These are phyloP conservation scores for Morinoia aosen DNA, from an alignment of 2,888 invertebrate genomes.

Conservation along the genomic window DNA sequence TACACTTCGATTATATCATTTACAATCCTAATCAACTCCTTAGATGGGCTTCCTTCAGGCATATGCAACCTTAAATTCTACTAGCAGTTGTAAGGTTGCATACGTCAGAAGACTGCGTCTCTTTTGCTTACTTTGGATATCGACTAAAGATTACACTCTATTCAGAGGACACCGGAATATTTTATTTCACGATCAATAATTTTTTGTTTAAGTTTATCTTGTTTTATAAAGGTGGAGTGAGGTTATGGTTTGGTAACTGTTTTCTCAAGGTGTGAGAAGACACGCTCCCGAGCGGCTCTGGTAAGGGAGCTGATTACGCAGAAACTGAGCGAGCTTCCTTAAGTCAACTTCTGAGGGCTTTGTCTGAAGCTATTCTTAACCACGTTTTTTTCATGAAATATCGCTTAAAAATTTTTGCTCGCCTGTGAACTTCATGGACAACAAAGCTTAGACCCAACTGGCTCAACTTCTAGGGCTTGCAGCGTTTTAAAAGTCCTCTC, in stretches of 20 bases:
- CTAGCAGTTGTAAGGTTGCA: too few relatives aligned
- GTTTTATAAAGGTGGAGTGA: neutral
- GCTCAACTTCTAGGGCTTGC: slow-evolving; percentile 33
- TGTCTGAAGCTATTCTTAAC: neutral
- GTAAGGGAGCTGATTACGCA: neutral
- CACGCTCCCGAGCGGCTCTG: neutral
- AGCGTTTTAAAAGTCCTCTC: neutral
- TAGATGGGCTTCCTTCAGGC: too few relatives aligned
- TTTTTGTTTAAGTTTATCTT: neutral
- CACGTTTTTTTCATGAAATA: slow-evolving; percentile 20
- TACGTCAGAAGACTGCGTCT: too few relatives aligned
- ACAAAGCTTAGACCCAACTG: slow-evolving; percentile 32
- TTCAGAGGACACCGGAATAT: too few relatives aligned
- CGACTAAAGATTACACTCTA: too few relatives aligned
- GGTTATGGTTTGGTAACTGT: neutral
- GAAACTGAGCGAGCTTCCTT: neutral
- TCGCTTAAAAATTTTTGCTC: neutral
- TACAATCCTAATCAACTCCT: too few relatives aligned
- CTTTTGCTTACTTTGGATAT: too few relatives aligned
- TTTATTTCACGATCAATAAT: neutral
- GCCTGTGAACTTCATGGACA: neutral
- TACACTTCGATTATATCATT: too few relatives aligned
- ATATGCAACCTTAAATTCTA: too few relatives aligned
- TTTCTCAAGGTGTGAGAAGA: neutral
- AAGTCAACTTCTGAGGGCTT: slow-evolving; percentile 18